Evolutionary conservation across 2,113 vertebrate genomes (phyloP).

Genomic region (Neomonachus schauinslandi): DNA sequence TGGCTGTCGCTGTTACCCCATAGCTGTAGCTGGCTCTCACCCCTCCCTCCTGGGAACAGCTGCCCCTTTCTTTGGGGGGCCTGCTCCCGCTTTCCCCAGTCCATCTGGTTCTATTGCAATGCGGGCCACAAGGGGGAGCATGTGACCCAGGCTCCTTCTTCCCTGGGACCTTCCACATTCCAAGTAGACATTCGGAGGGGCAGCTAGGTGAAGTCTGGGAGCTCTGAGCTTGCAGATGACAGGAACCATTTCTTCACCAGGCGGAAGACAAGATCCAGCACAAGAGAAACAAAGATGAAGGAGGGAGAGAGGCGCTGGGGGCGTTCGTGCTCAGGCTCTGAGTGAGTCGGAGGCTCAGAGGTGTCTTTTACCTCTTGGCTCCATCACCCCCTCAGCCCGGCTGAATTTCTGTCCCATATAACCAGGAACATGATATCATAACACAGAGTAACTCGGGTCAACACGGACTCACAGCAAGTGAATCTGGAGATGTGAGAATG

Average conservation of each 20-base stretch:
- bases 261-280: not conserved
- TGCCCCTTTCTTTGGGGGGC: not conserved
- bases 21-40: no score
- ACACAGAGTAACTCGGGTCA: not conserved
- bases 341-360: not conserved
- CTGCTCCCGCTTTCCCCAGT: no score
- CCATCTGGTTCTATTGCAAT: not conserved
- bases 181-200: not conserved
- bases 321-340: not conserved
- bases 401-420: not conserved
- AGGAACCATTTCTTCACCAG: not conserved
- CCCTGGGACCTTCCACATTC: not conserved
- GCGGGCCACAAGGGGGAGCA: constrained; percentile 16
- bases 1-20: not conserved
- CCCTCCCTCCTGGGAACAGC: not conserved
- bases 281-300: not conserved
- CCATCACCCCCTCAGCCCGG: no score
- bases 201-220: not conserved
- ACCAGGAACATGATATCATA: not conserved
- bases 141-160: not conserved
- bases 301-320: not conserved
- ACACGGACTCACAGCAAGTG: not conserved
- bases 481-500: not conserved
- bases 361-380: not conserved
- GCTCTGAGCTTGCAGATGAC: not conserved